Percentiles rank a stretch among this genome's conserved stretches.
phyloP scores from a whole-genome alignment of 2,888 invertebrate genomes.

The Aphelenchoides bicaudatus region DNA sequence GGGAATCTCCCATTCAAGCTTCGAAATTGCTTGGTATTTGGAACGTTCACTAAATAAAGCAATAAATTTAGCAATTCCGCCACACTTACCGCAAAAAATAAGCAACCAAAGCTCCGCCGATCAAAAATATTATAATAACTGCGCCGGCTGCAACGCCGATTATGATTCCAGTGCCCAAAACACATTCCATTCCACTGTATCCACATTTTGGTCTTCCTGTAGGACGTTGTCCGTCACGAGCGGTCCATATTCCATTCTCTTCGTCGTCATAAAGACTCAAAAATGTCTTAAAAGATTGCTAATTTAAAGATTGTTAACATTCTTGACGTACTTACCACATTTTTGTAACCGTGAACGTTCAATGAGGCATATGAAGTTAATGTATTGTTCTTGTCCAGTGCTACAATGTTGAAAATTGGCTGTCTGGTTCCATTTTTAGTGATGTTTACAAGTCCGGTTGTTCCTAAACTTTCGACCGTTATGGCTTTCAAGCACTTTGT shows the following conservation, averaged over 20 bases:
- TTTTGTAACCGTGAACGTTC: constrained; percentile 9
- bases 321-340: constrained; percentile 4
- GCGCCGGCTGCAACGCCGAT: constrained; percentile 20
- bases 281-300: constrained; percentile 7
- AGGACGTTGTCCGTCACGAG: constrained; percentile 18
- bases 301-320: background rate
- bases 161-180: constrained; percentile 21
- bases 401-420: constrained; percentile 21
- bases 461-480: constrained; percentile 23
- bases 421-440: constrained; percentile 22
- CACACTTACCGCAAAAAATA: constrained; percentile 28
- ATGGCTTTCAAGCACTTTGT: background rate
- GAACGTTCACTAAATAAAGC: constrained; percentile 31
- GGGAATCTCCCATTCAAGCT: constrained; percentile 41
- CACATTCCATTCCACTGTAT: constrained; percentile 37
- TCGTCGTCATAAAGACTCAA: too few species aligned
- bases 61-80: too few species aligned
- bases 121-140: constrained; percentile 19
- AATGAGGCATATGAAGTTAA: constrained; percentile 9
- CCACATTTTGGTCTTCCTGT: constrained; percentile 35
- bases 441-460: constrained; percentile 27
- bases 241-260: too few species aligned
- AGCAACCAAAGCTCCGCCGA: constrained; percentile 7
- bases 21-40: constrained; percentile 35
- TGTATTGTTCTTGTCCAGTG: constrained; percentile 7